Evolutionary conservation across 2,888 invertebrate species (phyloP).

Genomic region (Pseudeuparius sepicola): DNA sequence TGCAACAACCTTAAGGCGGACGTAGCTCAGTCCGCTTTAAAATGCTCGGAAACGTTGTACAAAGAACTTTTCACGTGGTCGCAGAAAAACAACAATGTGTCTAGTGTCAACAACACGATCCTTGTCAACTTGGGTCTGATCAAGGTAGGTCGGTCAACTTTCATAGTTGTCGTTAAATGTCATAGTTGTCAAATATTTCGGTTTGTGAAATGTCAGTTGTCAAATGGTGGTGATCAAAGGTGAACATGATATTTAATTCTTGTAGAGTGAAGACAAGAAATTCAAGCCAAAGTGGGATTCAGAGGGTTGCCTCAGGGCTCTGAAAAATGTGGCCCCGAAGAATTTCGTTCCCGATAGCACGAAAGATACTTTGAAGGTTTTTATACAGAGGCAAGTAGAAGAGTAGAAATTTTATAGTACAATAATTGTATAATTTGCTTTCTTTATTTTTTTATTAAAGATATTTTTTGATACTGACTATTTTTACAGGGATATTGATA

Average conservation of each 20-base stretch:
- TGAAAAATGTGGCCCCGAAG: conserved; percentile 44
- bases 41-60: conserved; percentile 43
- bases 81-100: conserved; percentile 40
- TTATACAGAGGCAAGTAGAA: conserved; percentile 40
- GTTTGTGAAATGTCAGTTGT: neutral
- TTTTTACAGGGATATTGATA: conserved; percentile 26
- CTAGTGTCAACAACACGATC: conserved; percentile 53
- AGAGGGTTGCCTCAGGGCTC: conserved; percentile 48
- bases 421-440: no score
- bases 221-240: no score
- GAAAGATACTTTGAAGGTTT: conserved; percentile 42
- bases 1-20: conserved; percentile 45
- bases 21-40: conserved; percentile 35
- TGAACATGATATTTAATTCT: no score
- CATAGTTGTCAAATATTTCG: neutral
- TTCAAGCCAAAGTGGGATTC: conserved; percentile 52
- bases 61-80: conserved; percentile 45
- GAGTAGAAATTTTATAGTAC: no score
- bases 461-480: no score
- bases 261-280: conserved; percentile 62
- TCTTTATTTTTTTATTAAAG: no score
- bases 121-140: conserved; percentile 58
- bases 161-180: no score
- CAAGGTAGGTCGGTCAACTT: conserved; percentile 46
- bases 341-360: conserved; percentile 45